A percentile compares a stretch with the other conserved stretches of the same genome.
Conservation (phyloP, 2,797 vertebrate genomes). For the Adelosebastes latens region DNA sequence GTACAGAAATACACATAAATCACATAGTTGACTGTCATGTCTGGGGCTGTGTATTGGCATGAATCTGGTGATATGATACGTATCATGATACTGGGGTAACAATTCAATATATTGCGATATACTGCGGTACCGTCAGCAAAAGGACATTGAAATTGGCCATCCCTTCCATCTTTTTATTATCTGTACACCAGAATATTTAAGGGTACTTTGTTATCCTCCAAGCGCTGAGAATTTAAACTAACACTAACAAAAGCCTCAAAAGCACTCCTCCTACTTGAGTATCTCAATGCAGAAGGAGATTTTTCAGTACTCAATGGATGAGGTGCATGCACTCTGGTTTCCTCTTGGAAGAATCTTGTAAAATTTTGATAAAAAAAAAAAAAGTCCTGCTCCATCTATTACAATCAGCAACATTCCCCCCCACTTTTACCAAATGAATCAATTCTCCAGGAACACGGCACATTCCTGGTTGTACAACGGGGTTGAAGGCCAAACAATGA, state of each 20-base stretch:
- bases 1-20: not conserved
- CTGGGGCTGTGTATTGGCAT: too few species aligned
- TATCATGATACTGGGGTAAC: too few species aligned
- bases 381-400: not conserved
- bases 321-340: not conserved
- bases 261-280: not conserved
- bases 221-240: not conserved
- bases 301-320: not conserved
- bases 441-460: conserved; percentile 32
- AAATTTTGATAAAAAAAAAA: not conserved
- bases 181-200: not conserved
- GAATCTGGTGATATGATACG: rapidly evolving
- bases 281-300: not conserved
- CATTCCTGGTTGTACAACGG: conserved; percentile 58
- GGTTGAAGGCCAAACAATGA: conserved; percentile 76
- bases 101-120: too few species aligned
- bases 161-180: not conserved
- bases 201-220: not conserved
- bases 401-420: not conserved
- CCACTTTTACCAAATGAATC: conserved; percentile 32
- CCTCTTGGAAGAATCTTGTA: not conserved
- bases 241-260: not conserved
- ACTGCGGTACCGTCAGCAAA: not conserved
- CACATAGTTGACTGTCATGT: not conserved
- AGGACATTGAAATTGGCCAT: not conserved